Evolutionary conservation across 1,140 invertebrate genomes (phyloP), one percentile per base, ranked within the genome.

Genomic region (Philaenus spumarius): DNA sequence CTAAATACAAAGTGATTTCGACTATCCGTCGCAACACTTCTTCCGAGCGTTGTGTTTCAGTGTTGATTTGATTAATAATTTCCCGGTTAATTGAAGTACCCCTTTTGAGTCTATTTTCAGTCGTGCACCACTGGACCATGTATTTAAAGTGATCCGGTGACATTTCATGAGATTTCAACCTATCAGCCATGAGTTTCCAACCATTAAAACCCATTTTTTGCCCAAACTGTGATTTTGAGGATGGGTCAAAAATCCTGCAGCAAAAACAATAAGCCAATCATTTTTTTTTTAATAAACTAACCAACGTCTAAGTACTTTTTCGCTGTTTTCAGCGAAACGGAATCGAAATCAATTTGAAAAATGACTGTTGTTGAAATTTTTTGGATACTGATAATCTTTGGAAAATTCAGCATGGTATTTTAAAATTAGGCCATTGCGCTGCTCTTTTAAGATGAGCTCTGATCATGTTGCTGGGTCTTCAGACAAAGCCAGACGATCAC

Each of bases 351-450:
- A 14, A 17, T 17, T 45, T 45, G 42, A 45, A 45, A 45, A 45
- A 45, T 45, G 7, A 15, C 42, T 45, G 6, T 45, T 45, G 20
- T 45, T 15, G 7, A 19, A 17, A 45, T 45, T 9, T 45, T 45
- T 45, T 45, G 42, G 42, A 45, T 45, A 45, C 42, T 45, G 42
- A 45, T 45, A 45, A 45, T 45, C 42, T 45, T 45, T 23, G 72
- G 58, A 62, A 70, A 72, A 61, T 73, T 71, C 17, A 69, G 43
- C 19, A 75, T 54, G 26, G 63, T 66, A 39, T 58, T 46, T 58
- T 17, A 34, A 56, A 48, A 57, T 52, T 58, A 56, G n/a, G 47
- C 24, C 35, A 37, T 14, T 24, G n/a, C n/a, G n/a, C n/a, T n/a
- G n/a, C n/a, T n/a, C n/a, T n/a, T n/a, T n/a, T n/a, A n/a, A n/a